Percentiles rank a stretch among this genome's conserved stretches.
Evolutionary conservation across 1,140 invertebrate species (phyloP).

Genomic region (Cotesia chilonis): DNA sequence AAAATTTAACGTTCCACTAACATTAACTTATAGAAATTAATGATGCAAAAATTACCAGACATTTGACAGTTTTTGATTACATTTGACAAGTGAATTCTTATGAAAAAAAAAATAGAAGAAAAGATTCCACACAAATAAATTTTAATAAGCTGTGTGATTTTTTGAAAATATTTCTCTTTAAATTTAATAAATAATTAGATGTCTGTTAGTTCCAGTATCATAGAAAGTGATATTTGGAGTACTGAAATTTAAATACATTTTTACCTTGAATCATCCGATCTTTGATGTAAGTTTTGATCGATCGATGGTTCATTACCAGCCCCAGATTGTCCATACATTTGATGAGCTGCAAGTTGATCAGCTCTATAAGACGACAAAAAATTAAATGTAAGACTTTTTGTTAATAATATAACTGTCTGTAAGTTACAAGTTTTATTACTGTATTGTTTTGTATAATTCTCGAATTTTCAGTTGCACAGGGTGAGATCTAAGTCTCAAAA

Average conservation of each 20-base stretch:
- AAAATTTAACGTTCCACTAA: too few species aligned
- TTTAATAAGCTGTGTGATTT: too few species aligned
- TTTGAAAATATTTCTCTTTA: too few species aligned
- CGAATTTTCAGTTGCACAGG: constrained; percentile 81
- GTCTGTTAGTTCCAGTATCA: too few species aligned
- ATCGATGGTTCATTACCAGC: constrained; percentile 53
- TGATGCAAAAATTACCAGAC: too few species aligned
- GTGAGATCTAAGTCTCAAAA: constrained; percentile 77
- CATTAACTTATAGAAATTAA: too few species aligned
- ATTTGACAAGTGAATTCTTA: too few species aligned
- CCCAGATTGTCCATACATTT: constrained; percentile 59
- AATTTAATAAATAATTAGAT: too few species aligned
- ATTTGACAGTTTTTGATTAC: too few species aligned
- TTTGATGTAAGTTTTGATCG: constrained; percentile 61
- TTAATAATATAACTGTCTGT: not conserved
- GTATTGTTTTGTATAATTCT: constrained; percentile 80
- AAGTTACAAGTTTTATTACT: constrained; percentile 63
- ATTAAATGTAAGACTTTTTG: constrained; percentile 16
- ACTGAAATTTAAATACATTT: constrained; percentile 15
- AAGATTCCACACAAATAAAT: too few species aligned
- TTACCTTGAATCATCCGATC: constrained; percentile 62
- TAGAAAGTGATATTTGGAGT: too few species aligned
- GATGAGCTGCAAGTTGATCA: constrained; percentile 60
- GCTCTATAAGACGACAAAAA: constrained; percentile 46
- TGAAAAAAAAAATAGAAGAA: too few species aligned